A percentile compares a stretch with the other conserved stretches of the same genome.
These are phyloP conservation scores for Neosilurus hyrtlii DNA, from an alignment of 2,797 vertebrate genomes.

Conservation along the genomic window DNA sequence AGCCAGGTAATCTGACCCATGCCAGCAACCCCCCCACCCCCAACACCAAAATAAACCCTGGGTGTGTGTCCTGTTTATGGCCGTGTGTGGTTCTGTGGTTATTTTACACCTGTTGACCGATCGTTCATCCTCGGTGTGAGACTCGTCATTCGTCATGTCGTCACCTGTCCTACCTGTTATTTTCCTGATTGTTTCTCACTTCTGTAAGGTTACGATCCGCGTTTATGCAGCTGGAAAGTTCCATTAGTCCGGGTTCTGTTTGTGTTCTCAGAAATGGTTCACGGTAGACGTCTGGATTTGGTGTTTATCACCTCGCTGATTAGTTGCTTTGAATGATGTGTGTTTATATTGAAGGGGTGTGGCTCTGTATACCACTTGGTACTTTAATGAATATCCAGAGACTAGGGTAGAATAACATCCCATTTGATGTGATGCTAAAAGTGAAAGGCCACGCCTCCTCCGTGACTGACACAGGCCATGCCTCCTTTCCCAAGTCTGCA, in stretches of 20 bases:
- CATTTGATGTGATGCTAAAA: no score
- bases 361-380: background rate
- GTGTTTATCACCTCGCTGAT: background rate
- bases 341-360: background rate
- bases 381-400: background rate
- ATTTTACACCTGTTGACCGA: background rate
- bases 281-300: background rate
- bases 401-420: background rate
- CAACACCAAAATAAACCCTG: conserved; percentile 17
- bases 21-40: background rate
- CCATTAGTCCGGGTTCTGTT: background rate
- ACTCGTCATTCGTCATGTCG: background rate
- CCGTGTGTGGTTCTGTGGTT: background rate
- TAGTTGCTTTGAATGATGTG: background rate
- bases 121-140: background rate
- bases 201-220: background rate
- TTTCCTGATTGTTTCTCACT: background rate
- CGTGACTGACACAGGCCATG: background rate
- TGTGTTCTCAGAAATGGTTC: background rate
- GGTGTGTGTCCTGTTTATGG: background rate
- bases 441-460: background rate
- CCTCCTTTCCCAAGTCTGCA: background rate
- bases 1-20: conserved; percentile 27
- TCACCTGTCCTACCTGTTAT: background rate
- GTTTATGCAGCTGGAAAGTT: background rate